Evolutionary conservation across 2,113 vertebrate species (phyloP).

Genomic region (Tetrax tetrax): DNA sequence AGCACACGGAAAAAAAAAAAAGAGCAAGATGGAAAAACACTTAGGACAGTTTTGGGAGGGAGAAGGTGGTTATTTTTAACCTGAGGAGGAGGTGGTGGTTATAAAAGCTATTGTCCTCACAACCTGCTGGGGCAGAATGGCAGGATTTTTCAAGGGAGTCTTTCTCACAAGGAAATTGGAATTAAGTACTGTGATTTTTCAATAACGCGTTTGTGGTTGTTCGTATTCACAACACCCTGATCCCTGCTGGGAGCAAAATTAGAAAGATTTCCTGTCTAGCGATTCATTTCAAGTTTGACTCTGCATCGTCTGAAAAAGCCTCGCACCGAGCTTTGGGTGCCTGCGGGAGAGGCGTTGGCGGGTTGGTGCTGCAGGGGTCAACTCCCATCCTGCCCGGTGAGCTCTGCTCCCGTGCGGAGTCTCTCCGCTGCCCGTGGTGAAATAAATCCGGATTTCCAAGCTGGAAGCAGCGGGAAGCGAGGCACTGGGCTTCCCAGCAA

Average conservation of each 20-base stretch:
- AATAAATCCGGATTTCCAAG: not conserved
- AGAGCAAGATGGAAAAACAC: not conserved
- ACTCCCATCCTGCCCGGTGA: not conserved
- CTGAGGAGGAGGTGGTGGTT: not conserved
- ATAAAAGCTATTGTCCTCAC: conserved; percentile 2
- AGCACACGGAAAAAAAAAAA: not conserved
- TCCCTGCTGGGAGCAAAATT: conserved; percentile 6
- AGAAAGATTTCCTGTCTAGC: conserved; percentile 35
- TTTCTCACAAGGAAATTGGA: conserved; percentile 23
- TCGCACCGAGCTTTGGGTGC: accelerated
- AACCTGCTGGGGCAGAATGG: not conserved
- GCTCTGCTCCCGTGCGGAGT: not conserved
- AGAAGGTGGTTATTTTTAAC: conserved; percentile 21
- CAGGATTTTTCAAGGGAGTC: not conserved
- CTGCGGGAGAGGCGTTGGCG: accelerated
- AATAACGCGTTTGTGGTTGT: not conserved
- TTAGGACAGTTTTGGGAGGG: not conserved
- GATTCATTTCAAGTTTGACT: conserved; percentile 25
- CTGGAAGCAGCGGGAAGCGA: not conserved
- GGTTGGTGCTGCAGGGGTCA: not conserved
- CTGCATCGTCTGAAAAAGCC: not conserved
- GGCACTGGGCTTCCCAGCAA: not conserved
- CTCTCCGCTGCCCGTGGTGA: accelerated
- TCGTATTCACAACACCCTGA: not conserved
- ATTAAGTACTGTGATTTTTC: conserved; percentile 7